phyloP scores from a whole-genome alignment of 2,113 vertebrate species.

The Aspidoscelis tigris region DNA sequence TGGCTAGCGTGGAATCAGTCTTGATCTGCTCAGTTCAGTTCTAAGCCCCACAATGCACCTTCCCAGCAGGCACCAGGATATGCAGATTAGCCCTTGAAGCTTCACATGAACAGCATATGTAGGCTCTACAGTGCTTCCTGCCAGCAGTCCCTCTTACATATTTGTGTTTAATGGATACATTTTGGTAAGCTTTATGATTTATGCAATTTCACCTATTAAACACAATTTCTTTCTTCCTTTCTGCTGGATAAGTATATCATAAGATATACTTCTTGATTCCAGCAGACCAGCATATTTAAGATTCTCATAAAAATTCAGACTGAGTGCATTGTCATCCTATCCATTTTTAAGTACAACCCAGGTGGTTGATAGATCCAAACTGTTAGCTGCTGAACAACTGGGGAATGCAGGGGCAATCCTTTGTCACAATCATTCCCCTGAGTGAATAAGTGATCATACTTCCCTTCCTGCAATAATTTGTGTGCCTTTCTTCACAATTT shows the following conservation, averaged over 20 bases:
- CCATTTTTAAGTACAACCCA: neutral
- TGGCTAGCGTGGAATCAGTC: too few relatives aligned
- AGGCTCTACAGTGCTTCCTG: too few relatives aligned
- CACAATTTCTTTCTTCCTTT: neutral
- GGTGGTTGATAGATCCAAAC: constrained; percentile 25
- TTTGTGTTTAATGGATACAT: too few relatives aligned
- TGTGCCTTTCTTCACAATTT: neutral
- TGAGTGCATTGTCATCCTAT: neutral
- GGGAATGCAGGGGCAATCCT: neutral
- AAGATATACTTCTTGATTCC: neutral
- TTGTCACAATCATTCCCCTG: constrained; percentile 19
- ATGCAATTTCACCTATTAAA: neutral
- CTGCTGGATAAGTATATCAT: neutral
- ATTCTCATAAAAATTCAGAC: neutral
- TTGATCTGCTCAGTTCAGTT: too few relatives aligned
- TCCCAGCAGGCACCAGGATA: too few relatives aligned
- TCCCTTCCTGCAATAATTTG: constrained; percentile 8
- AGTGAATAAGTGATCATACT: neutral
- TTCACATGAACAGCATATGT: too few relatives aligned
- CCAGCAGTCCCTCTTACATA: too few relatives aligned
- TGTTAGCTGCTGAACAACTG: constrained; percentile 15
- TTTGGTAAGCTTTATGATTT: neutral
- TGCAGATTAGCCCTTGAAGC: too few relatives aligned
- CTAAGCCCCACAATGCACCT: too few relatives aligned
- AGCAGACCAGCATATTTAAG: too few relatives aligned